Evolutionary conservation across 2,888 invertebrate genomes (phyloP), one percentile per base, ranked within the genome.

Genomic region (Germaria angustata): DNA sequence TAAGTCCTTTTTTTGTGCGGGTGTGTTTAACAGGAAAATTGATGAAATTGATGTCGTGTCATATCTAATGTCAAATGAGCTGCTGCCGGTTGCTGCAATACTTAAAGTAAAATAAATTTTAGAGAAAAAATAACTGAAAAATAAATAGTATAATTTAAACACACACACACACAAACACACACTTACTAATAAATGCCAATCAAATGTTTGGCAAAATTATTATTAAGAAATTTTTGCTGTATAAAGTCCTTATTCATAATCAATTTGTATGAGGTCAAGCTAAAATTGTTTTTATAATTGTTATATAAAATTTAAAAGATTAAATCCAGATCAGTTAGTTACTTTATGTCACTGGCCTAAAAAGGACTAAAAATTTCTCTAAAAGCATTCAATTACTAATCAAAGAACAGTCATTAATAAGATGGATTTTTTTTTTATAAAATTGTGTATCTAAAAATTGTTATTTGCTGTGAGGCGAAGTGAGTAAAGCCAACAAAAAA

Each of bases 21-120:
- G 65, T 82, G 79, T 82, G 65, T 71, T 79, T 65, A 82, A 79
- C 82, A 82, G 79, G 82, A 82, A 82, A 82, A 82, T 82, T 82
- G 81, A 81, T 81, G 73, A 78, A 81, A 81, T 78, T 79, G 82
- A 82, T 82, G 82, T 79, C 82, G 75, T 82, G 82, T 82, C 82
- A 79, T 82, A 79, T 82, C 82, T 66, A 79, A 79, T 82, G 82
- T 82, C 82, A 82, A 82, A 82, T 75, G 82, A 82, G 82, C 69
- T 82, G 79, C 82, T 79, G 82, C 79, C 75, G 82, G 55, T 75
- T 79, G 55, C 61, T 75, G 39, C 46, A 69, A 65, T 65, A 15
- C 39, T 73, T 13, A 17, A 51, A 57, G 22, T 9, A 51, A 72
- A 57, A 57, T 61, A 36, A 51, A 53, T 13, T 65, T 41, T 24